Evolutionary conservation across 2,113 vertebrate species (phyloP).

Genomic region (Benitochromis conjunctus): DNA sequence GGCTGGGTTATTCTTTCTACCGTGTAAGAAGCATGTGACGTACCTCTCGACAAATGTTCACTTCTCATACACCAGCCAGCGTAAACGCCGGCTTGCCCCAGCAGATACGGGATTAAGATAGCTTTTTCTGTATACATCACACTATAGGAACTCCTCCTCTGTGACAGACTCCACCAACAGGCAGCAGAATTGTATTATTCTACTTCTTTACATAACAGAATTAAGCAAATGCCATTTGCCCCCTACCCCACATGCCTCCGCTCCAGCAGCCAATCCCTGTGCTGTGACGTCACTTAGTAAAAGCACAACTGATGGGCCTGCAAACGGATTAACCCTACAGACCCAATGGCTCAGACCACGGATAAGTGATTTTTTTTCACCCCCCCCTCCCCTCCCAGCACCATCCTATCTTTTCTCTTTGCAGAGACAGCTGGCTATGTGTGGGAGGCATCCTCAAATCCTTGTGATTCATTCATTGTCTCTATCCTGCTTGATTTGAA

Average conservation of each 20-base stretch:
- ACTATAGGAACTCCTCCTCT: neutral
- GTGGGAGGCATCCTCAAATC: slow-evolving; percentile 70
- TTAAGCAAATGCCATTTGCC: slow-evolving; percentile 57
- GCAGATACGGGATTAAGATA: neutral
- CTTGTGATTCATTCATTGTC: slow-evolving; percentile 64
- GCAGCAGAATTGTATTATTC: slow-evolving; percentile 60
- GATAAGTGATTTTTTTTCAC: slow-evolving; percentile 61
- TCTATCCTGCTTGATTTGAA: slow-evolving; percentile 68
- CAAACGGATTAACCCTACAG: slow-evolving; percentile 73
- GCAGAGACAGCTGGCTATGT: slow-evolving; percentile 69
- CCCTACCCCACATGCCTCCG: slow-evolving; percentile 31
- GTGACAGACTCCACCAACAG: slow-evolving; percentile 33
- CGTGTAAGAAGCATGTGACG: neutral
- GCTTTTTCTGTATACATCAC: neutral
- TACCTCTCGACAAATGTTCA: neutral
- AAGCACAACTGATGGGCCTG: slow-evolving; percentile 72
- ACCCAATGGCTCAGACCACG: slow-evolving; percentile 65
- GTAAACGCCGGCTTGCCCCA: neutral
- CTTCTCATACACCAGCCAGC: neutral
- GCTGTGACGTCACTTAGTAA: slow-evolving; percentile 70
- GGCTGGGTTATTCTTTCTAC: neutral
- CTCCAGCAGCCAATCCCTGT: slow-evolving; percentile 53
- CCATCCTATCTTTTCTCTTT: neutral
- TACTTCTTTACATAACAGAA: slow-evolving; percentile 74
- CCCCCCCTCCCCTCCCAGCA: neutral